phyloP scores from a whole-genome alignment of 2,888 invertebrate genomes.

The Helleia helle region DNA sequence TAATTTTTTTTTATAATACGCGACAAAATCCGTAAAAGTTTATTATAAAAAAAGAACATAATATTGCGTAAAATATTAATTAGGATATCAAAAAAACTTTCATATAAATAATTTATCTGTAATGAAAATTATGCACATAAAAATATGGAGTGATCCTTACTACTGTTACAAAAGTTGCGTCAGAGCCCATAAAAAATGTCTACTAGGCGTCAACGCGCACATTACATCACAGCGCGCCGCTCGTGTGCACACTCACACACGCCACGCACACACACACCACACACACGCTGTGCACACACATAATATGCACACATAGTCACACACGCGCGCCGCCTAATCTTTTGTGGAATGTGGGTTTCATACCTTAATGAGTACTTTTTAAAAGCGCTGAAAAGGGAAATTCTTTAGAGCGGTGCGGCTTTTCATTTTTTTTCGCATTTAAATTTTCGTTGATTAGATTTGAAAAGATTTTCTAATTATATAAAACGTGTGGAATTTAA shows the following conservation, averaged over 20 bases:
- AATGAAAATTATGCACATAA: conserved; percentile 13
- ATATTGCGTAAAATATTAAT: neutral
- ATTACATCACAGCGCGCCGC: conserved; percentile 53
- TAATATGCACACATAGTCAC: conserved; percentile 17
- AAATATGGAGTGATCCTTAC: conserved; percentile 28
- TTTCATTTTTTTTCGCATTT: conserved; percentile 33
- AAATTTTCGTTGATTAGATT: conserved; percentile 27
- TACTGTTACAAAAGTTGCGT: conserved; percentile 66
- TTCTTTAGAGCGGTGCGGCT: conserved; percentile 32
- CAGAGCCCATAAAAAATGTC: conserved; percentile 71
- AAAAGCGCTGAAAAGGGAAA: conserved; percentile 60
- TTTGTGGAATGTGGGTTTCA: conserved; percentile 67
- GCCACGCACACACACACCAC: conserved; percentile 23
- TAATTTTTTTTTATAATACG: too few species aligned
- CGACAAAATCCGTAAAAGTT: too few species aligned
- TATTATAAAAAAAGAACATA: too few species aligned
- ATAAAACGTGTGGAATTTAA: neutral
- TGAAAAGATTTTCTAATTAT: conserved; percentile 15
- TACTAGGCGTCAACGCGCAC: conserved; percentile 60
- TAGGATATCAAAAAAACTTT: neutral
- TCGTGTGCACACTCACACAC: conserved; percentile 32
- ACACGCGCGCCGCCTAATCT: conserved; percentile 53
- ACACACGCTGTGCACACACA: neutral
- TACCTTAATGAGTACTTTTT: conserved; percentile 62
- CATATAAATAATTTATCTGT: too few species aligned